Conservation (phyloP, 1,140 invertebrate genomes). For the Berghia stephanieae region DNA sequence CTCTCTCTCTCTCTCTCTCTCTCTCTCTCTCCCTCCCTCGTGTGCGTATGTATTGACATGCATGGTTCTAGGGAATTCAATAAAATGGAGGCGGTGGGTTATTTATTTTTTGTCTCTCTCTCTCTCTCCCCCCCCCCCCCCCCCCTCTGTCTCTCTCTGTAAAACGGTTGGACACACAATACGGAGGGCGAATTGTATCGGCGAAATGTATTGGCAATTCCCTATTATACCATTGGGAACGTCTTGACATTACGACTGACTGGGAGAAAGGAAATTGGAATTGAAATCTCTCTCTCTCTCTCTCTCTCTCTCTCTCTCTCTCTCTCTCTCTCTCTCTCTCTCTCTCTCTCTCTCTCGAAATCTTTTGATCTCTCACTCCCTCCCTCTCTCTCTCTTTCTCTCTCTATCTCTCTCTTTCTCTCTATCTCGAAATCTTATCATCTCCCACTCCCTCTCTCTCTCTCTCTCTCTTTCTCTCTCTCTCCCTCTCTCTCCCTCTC, state of each 20-base stretch:
- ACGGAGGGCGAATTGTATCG: background rate
- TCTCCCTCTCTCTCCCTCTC: background rate
- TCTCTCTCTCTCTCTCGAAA: too few relatives aligned
- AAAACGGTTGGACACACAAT: background rate
- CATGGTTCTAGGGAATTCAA: too few relatives aligned
- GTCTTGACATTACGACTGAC: too few relatives aligned
- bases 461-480: background rate
- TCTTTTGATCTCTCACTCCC: too few relatives aligned
- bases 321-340: too few relatives aligned
- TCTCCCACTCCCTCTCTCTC: background rate
- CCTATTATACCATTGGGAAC: too few relatives aligned
- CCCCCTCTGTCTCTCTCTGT: background rate
- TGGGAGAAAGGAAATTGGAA: background rate
- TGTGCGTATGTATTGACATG: too few relatives aligned
- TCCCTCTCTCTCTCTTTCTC: background rate
- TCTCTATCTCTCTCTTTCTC: background rate
- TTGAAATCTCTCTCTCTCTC: background rate
- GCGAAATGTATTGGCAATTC: background rate
- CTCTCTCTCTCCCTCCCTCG: too few relatives aligned
- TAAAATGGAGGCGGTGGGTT: too few relatives aligned
- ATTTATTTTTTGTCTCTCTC: background rate
- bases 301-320: too few relatives aligned
- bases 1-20: constrained; percentile 5
- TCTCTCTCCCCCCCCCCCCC: constrained; percentile 5
- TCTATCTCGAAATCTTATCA: background rate